Conservation (phyloP, 2,797 vertebrate genomes). For the Enteromius mattozi region DNA sequence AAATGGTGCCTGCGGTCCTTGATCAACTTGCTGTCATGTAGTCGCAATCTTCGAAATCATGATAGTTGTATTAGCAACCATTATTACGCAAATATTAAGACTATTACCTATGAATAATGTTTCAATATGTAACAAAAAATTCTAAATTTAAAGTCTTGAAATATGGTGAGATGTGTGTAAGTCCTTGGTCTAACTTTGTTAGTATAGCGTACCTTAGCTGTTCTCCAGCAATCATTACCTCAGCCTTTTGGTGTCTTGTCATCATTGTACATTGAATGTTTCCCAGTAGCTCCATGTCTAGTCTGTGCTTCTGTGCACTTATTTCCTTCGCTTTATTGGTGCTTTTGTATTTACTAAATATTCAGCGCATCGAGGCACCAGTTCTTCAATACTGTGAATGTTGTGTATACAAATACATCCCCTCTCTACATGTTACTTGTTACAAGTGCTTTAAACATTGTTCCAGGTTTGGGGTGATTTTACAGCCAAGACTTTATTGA, state of each 20-base stretch:
- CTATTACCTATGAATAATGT: neutral
- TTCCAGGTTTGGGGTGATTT: neutral
- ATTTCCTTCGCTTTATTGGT: constrained; percentile 57
- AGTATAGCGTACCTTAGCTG: constrained; percentile 42
- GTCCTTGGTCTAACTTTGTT: too few species aligned
- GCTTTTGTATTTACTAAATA: constrained; percentile 76
- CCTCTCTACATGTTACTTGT: constrained; percentile 1
- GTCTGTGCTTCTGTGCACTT: constrained; percentile 18
- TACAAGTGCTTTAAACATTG: neutral
- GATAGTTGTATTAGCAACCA: neutral
- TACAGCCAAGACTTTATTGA: neutral
- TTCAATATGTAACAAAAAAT: neutral
- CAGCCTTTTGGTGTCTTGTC: constrained; percentile 80
- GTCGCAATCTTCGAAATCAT: constrained; percentile 77
- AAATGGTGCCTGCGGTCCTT: constrained; percentile 86
- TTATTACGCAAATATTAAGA: neutral
- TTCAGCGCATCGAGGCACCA: constrained; percentile 52
- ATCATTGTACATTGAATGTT: constrained; percentile 77
- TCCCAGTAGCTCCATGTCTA: constrained; percentile 77
- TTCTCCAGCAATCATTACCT: constrained; percentile 90
- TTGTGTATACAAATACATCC: constrained; percentile 73
- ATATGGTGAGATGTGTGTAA: neutral
- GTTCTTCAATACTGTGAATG: constrained; percentile 64
- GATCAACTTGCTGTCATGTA: constrained; percentile 87
- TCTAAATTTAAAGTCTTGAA: too few species aligned